Conservation (phyloP, 2,888 invertebrate species). For the Ormyrus nitidulus region DNA sequence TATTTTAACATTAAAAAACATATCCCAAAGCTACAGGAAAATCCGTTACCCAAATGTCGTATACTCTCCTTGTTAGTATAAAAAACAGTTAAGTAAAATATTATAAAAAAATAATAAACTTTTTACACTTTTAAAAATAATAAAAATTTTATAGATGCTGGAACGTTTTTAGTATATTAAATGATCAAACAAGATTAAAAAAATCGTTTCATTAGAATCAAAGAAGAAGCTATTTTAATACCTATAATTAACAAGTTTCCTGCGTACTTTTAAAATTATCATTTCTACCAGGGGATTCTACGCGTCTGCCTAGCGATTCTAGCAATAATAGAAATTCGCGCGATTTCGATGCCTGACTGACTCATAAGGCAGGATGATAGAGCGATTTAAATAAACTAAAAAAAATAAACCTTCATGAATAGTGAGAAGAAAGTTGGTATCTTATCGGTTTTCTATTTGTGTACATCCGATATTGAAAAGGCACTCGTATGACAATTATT, state of each 20-base stretch:
- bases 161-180: background rate
- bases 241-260: background rate
- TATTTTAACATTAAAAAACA: too few relatives aligned
- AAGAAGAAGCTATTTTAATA: too few relatives aligned
- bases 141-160: background rate
- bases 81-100: too few relatives aligned
- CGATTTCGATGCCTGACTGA: conserved; percentile 44
- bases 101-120: too few relatives aligned
- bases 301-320: conserved; percentile 13
- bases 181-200: too few relatives aligned
- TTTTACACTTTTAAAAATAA: background rate
- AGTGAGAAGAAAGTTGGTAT: conserved; percentile 11
- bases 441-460: background rate
- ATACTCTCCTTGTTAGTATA: too few relatives aligned
- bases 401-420: conserved; percentile 7
- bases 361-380: conserved; percentile 38
- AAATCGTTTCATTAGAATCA: too few relatives aligned
- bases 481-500: conserved; percentile 32
- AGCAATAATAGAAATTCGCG: conserved; percentile 47
- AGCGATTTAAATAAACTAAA: conserved; percentile 1
- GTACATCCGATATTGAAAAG: background rate
- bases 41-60: too few relatives aligned
- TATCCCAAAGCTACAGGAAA: too few relatives aligned
- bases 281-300: background rate
- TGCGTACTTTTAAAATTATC: background rate